phyloP scores from a whole-genome alignment of 2,797 vertebrate genomes.

The Melanotaenia boesemani region DNA sequence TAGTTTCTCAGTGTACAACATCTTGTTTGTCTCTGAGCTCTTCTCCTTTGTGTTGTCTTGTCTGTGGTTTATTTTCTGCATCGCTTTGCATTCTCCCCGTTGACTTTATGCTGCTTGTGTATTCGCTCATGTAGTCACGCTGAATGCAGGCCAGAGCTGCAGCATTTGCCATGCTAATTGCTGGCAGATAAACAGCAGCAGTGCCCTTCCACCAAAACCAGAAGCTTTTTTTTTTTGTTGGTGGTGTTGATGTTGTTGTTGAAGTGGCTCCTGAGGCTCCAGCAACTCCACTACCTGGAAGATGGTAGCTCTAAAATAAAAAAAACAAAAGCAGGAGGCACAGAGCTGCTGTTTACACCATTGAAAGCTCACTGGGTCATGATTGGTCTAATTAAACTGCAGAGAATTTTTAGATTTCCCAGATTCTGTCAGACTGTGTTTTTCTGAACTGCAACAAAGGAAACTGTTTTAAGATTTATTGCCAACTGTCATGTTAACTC shows the following conservation, averaged over 20 bases:
- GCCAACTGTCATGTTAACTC: slow-evolving; percentile 77
- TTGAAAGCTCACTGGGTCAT: slow-evolving; percentile 68
- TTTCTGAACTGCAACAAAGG: slow-evolving; percentile 72
- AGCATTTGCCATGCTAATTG: slow-evolving; percentile 61
- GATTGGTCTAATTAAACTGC: slow-evolving; percentile 76
- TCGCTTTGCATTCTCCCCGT: slow-evolving; percentile 31
- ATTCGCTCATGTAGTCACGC: slow-evolving; percentile 40
- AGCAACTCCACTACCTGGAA: slow-evolving; percentile 50
- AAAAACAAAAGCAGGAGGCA: slow-evolving; percentile 58
- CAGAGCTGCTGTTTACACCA: slow-evolving; percentile 67
- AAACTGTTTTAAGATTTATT: slow-evolving; percentile 75
- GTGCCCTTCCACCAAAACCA: slow-evolving; percentile 35
- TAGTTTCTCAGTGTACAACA: slow-evolving; percentile 28
- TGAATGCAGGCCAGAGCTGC: slow-evolving; percentile 29
- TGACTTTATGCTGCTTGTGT: slow-evolving; percentile 35
- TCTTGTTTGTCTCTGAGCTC: slow-evolving; percentile 23
- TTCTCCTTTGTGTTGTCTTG: slow-evolving; percentile 20
- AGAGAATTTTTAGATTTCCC: slow-evolving; percentile 72
- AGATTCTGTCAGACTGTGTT: slow-evolving; percentile 69
- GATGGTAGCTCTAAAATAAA: slow-evolving; percentile 54
- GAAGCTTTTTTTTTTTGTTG: neutral
- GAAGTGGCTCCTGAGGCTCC: slow-evolving; percentile 37
- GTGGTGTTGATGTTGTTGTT: slow-evolving; percentile 1
- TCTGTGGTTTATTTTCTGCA: slow-evolving; percentile 35
- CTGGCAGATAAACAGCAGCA: slow-evolving; percentile 51